A percentile compares a stretch with the other conserved stretches of the same genome.
Conservation (phyloP, 2,113 vertebrate genomes). For the Recurvirostra avosetta region DNA sequence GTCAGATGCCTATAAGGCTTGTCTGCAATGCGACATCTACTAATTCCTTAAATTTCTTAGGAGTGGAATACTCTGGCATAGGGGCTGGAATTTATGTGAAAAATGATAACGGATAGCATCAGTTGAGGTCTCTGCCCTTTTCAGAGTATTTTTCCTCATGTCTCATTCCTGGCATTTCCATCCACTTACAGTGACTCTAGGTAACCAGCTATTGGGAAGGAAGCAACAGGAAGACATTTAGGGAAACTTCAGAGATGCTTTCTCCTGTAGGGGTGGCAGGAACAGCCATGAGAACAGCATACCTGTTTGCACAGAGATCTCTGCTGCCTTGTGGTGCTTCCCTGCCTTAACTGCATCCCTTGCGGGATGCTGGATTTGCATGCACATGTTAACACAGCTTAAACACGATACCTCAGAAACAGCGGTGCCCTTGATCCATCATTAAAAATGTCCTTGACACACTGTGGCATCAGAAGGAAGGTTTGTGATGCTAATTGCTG, state of each 20-base stretch:
- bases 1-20: neutral
- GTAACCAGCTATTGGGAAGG: neutral
- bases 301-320: neutral
- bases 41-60: neutral
- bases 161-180: neutral
- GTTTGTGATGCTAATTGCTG: neutral
- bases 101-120: neutral
- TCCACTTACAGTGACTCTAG: neutral
- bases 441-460: conserved; percentile 42
- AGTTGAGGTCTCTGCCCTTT: neutral
- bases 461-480: neutral
- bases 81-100: neutral
- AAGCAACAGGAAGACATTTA: neutral
- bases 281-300: neutral
- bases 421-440: conserved; percentile 16
- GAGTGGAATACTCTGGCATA: neutral
- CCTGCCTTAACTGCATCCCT: neutral
- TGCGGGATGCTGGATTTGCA: neutral
- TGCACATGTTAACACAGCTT: conserved; percentile 4
- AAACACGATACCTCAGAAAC: neutral
- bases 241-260: neutral
- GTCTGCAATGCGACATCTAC: neutral
- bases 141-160: neutral
- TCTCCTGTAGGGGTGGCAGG: neutral
- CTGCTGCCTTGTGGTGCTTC: neutral